Percentiles rank a stretch among this genome's conserved stretches.
Conservation (phyloP, 2,113 vertebrate species). For the Phalacrocorax carbo region DNA sequence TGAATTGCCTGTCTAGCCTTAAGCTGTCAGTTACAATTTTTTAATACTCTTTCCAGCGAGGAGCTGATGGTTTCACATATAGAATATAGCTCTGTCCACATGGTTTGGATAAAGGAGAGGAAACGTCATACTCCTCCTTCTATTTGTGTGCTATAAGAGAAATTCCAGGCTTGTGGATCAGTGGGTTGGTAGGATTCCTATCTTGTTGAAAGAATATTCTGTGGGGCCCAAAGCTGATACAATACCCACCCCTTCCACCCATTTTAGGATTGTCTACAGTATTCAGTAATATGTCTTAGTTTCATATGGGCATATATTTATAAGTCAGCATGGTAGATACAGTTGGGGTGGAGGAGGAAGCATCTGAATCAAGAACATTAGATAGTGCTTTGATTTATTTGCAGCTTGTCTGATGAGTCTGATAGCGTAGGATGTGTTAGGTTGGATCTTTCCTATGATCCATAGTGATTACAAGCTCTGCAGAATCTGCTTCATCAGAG, state of each 20-base stretch:
- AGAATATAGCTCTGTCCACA: rapidly evolving
- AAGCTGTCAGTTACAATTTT: neutral
- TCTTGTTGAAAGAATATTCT: neutral
- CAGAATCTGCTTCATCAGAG: neutral
- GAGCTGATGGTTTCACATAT: neutral
- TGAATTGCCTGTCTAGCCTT: neutral
- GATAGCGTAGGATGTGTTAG: neutral
- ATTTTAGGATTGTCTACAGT: neutral
- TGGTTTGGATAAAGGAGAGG: neutral
- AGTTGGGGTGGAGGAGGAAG: neutral
- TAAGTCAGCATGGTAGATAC: neutral
- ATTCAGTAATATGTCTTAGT: neutral
- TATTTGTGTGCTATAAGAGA: rapidly evolving
- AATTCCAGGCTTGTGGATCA: neutral
- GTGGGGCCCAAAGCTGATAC: neutral
- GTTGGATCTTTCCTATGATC: neutral
- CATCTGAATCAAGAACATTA: neutral
- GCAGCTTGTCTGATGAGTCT: neutral
- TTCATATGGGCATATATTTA: neutral
- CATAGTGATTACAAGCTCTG: neutral
- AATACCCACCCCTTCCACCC: neutral
- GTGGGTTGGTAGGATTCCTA: neutral
- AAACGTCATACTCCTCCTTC: neutral
- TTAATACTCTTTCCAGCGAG: neutral
- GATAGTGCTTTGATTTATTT: neutral